Conservation (phyloP, 2,888 invertebrate genomes). For the Girardia tigrina region DNA sequence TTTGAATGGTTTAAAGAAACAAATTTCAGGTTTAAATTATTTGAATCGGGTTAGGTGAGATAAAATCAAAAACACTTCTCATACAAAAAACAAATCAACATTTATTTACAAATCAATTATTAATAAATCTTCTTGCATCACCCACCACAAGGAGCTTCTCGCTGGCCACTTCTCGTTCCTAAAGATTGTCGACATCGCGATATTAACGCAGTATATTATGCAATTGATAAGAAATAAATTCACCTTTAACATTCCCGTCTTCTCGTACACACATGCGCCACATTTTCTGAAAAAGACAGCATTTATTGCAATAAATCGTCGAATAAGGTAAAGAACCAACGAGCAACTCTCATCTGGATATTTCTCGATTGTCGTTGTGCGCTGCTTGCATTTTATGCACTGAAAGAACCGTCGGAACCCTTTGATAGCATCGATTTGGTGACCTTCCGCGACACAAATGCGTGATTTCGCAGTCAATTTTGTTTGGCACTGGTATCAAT, state of each 20-base stretch:
- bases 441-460: background rate
- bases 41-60: too few species aligned
- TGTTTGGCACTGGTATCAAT: background rate
- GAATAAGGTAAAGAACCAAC: too few species aligned
- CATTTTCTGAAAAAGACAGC: too few species aligned
- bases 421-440: background rate
- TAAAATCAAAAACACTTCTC: too few species aligned
- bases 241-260: background rate
- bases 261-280: background rate
- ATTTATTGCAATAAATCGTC: too few species aligned
- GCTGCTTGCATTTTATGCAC: background rate
- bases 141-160: background rate
- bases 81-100: too few species aligned
- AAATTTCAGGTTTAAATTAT: too few species aligned
- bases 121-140: slow-evolving; percentile 8
- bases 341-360: background rate
- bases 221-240: too few species aligned
- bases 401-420: background rate
- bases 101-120: slow-evolving; percentile 16
- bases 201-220: too few species aligned
- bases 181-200: too few species aligned
- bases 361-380: background rate
- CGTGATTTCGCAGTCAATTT: background rate
- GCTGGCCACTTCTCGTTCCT: background rate
- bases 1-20: too few species aligned